Evolutionary conservation across 2,113 vertebrate genomes (phyloP).

Genomic region (Vulpes lagopus): DNA sequence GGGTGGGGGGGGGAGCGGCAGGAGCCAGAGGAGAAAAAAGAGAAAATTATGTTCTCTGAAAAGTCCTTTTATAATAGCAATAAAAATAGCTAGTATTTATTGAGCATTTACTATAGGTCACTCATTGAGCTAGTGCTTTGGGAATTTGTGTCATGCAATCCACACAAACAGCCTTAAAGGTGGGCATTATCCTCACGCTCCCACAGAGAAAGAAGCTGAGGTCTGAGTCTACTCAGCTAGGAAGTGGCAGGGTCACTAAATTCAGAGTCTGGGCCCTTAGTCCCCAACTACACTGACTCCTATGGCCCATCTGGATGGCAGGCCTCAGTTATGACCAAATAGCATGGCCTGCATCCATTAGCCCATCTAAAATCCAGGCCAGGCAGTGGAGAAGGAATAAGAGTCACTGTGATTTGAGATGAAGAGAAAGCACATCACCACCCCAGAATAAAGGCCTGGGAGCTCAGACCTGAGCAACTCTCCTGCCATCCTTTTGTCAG

Average conservation of each 20-base stretch:
- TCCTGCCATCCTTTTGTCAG: neutral
- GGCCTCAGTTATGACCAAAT: neutral
- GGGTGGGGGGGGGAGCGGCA: no score
- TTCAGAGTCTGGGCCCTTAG: neutral
- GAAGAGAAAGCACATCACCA: neutral
- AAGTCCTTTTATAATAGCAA: neutral
- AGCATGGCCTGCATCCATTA: accelerated
- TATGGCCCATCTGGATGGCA: accelerated
- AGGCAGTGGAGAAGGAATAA: neutral
- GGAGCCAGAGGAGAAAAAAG: neutral
- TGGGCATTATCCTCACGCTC: neutral
- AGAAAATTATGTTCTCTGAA: neutral
- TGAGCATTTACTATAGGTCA: neutral
- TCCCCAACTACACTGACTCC: neutral
- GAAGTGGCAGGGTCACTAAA: neutral
- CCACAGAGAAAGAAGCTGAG: neutral
- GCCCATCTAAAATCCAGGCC: neutral
- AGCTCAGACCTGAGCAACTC: neutral
- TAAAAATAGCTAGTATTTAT: neutral
- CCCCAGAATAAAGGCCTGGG: neutral
- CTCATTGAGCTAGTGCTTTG: neutral
- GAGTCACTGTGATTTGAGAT: neutral
- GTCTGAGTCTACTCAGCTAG: neutral
- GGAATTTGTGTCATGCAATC: neutral
- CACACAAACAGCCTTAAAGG: neutral